Percentiles rank a stretch among this genome's conserved stretches.
phyloP scores from a whole-genome alignment of 2,113 vertebrate genomes.

The Numenius arquata region DNA sequence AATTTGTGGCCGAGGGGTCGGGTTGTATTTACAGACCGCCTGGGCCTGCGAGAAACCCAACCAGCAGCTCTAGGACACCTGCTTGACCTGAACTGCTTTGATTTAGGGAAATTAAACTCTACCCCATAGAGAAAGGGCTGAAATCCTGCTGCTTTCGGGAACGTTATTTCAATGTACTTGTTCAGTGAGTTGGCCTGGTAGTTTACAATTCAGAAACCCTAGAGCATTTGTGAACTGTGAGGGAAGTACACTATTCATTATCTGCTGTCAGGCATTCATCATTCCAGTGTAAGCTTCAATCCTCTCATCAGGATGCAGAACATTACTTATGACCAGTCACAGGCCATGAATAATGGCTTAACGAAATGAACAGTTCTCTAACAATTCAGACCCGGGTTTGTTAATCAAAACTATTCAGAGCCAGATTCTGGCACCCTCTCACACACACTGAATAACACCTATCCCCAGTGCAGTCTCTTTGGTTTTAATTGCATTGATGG shows the following conservation, averaged over 20 bases:
- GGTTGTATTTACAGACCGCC: background rate
- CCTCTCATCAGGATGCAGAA: conserved; percentile 65
- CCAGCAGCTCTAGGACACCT: conserved; percentile 16
- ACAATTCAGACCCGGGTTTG: conserved; percentile 33
- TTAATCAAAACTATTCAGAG: conserved; percentile 61
- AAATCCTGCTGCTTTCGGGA: conserved; percentile 52
- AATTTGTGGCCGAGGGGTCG: background rate
- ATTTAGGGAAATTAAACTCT: conserved; percentile 33
- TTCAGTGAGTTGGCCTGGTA: conserved; percentile 39
- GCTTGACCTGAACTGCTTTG: conserved; percentile 40
- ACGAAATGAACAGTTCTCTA: conserved; percentile 60
- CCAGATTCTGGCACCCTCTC: background rate
- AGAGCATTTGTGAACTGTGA: conserved; percentile 52
- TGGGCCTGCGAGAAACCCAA: background rate
- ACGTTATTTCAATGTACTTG: conserved; percentile 28
- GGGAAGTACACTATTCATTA: conserved; percentile 61
- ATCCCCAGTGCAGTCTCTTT: background rate
- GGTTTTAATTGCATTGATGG: conserved; percentile 1
- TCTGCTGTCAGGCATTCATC: conserved; percentile 67
- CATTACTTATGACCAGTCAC: conserved; percentile 61
- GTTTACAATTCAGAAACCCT: conserved; percentile 52
- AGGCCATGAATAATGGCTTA: conserved; percentile 63
- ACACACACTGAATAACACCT: background rate
- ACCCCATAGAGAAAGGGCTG: conserved; percentile 35
- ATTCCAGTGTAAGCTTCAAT: conserved; percentile 38